Base-by-base conservation (phyloP, 1,140 invertebrate species). In the Drosophila kurseongensis region DNA sequence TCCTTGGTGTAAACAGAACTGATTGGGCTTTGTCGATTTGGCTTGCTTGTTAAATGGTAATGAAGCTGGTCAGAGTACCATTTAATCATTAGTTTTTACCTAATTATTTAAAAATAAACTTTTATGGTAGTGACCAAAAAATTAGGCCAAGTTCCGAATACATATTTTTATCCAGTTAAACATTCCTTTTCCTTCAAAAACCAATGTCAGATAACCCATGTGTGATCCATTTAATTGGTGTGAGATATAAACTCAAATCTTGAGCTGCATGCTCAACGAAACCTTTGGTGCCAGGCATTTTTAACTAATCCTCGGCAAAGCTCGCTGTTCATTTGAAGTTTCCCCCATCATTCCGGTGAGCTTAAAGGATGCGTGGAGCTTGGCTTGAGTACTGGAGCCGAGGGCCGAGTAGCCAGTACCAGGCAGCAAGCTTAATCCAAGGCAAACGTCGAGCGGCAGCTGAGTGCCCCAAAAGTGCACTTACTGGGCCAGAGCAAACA, bases 401-500 rank as follows among this genome's bases (percentile, higher is more conserved):
- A 23, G 60, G 10, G 1, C 32, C 6, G 48, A 32, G 48, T 10
- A 13, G 60, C 23, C 23, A 32, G 16, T 18, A 14, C 29, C 63
- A 16, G 45, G 58, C 58, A 42, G 10, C 51, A 8, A 42, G 59
- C 74, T 61, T 74, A 80, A 67, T 65, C 58, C 73, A 60, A 61
- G 74, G 55, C 51, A 66, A 90, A 80, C 68, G 73, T 55, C 41
- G 38, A 78, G 52, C 76, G 54, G 35, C 51, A 54, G 36, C 57
- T 69, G 72, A 80, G 84, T 82, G 84, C 66, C 84, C 83, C 83
- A 78, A 88, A 86, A 88, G 83, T 86, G 83, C 84, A 89, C 84
- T 86, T 79, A 76, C 61, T 75, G 62, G 58, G 71, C 59, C 72
- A 79, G 76, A 38, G 56, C 67, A 89, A 88, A 89, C 79, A 88